Evolutionary conservation across 2,113 vertebrate genomes (phyloP).

Genomic region (Brienomyrus brachyistius): DNA sequence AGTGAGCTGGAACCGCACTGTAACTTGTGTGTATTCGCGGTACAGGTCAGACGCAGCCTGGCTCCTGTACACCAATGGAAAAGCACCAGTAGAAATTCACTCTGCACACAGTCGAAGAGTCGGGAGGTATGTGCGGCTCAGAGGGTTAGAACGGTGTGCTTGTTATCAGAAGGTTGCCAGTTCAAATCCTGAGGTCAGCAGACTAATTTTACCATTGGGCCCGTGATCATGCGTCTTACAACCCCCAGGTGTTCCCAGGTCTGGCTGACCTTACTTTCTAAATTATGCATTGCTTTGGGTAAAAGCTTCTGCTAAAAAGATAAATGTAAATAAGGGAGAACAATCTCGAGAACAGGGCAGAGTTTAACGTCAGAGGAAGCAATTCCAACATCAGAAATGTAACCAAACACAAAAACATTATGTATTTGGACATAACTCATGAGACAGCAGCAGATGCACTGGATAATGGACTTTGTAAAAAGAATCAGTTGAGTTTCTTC

Average conservation of each 20-base stretch:
- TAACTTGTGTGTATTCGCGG: background rate
- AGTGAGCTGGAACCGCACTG: background rate
- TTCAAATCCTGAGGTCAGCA: background rate
- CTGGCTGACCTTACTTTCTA: background rate
- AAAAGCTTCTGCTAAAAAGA: background rate
- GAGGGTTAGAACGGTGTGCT: background rate
- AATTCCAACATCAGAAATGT: background rate
- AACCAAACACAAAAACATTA: background rate
- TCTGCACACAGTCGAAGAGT: background rate
- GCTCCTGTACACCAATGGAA: background rate
- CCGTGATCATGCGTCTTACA: background rate
- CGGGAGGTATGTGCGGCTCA: background rate
- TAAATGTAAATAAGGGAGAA: background rate
- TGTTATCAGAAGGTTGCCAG: background rate
- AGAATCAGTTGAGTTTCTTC: background rate
- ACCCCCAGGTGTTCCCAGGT: background rate
- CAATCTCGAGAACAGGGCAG: background rate
- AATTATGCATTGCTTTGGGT: background rate
- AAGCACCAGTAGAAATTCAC: background rate
- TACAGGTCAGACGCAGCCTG: background rate
- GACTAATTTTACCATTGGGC: background rate
- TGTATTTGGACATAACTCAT: background rate
- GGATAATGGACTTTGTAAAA: background rate
- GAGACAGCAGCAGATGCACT: background rate
- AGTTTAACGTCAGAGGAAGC: background rate